Conservation (phyloP, 2,113 vertebrate genomes). For the Gasterosteus nipponicus region DNA sequence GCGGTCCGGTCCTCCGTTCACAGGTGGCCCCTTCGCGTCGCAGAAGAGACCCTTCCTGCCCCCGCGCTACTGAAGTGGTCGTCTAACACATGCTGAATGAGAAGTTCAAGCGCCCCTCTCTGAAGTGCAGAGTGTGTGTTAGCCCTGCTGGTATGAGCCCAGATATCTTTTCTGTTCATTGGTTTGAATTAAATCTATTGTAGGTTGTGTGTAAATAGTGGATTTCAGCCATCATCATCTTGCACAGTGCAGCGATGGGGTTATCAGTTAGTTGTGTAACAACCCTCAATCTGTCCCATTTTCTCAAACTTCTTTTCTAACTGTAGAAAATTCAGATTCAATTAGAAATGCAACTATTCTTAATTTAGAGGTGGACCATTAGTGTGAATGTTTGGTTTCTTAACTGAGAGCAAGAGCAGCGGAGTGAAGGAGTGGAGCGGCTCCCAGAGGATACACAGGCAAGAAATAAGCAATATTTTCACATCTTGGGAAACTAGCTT, state of each 20-base stretch:
- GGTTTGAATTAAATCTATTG: slow-evolving; percentile 57
- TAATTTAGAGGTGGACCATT: slow-evolving; percentile 37
- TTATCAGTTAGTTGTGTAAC: slow-evolving; percentile 42
- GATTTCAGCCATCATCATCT: slow-evolving; percentile 47
- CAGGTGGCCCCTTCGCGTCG: slow-evolving; percentile 85
- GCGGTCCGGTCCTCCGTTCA: slow-evolving; percentile 84
- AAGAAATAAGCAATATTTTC: slow-evolving; percentile 10
- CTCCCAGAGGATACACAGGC: slow-evolving; percentile 13
- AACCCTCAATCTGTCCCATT: slow-evolving; percentile 25
- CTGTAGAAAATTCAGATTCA: slow-evolving; percentile 30
- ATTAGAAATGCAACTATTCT: slow-evolving; percentile 45
- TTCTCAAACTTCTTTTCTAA: slow-evolving; percentile 1
- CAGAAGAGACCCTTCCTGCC: slow-evolving; percentile 94
- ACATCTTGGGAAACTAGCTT: slow-evolving; percentile 28
- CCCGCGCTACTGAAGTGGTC: slow-evolving; percentile 89
- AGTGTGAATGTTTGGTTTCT: slow-evolving; percentile 32
- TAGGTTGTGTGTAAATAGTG: slow-evolving; percentile 71
- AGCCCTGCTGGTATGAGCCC: slow-evolving; percentile 76
- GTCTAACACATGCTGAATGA: slow-evolving; percentile 55
- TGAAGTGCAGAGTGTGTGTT: slow-evolving; percentile 63
- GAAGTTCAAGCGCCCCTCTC: slow-evolving; percentile 41
- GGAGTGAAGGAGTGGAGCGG: slow-evolving; percentile 1
- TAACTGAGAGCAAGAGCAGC: slow-evolving; percentile 12
- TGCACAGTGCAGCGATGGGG: slow-evolving; percentile 32
- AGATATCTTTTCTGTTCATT: slow-evolving; percentile 59